Base-by-base conservation (phyloP, 2,797 vertebrate species). In the Silurus lanzhouensis region DNA sequence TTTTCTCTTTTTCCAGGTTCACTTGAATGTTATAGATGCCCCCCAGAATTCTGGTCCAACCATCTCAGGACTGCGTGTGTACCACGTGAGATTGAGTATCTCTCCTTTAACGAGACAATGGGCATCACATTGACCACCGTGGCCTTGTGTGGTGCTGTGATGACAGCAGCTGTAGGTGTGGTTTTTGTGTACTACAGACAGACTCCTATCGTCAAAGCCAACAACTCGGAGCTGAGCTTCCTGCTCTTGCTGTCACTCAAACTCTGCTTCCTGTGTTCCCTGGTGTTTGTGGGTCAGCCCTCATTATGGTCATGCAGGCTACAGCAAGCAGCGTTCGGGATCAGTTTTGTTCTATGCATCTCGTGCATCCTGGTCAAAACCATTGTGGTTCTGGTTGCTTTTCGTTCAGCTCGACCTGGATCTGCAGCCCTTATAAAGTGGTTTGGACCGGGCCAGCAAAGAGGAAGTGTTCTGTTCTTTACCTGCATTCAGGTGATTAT, bases 171-270 rank as follows among this genome's bases (percentile, higher is more conserved):
- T 64, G 93, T 96, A 27, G 92, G 91, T 87, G 66, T 92, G 17
- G 90, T 95, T 22, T 95, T 95, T 57, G 68, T 95, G 67, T 88
- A 84, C 67, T 85, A 94, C 79, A 91, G 92, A 58, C 91, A 94
- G 57, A 95, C 95, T 70, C 94, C 94, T 5, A 67, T 95, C 87
- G 95, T 95, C 48, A 92, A 91, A 84, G 83, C 72, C 64, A 75
- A 85, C 58, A 89, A 61, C 44, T 44, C 74, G 1, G 91, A 91
- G 80, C 83, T 91, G 60, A 91, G 91, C 81, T 91, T 91, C 67
- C 68, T 91, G 82, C 85, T 91, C 52, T 83, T 91, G 46, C 31
- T 90, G 13, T 90, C 91, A 20, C 86, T 91, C 27, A 87, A 84
- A 68, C 85, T 90, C 19, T 91, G 90, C 84, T 91, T 91, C 81